phyloP scores from a whole-genome alignment of 2,113 vertebrate species.

The Lagenorhynchus albirostris region DNA sequence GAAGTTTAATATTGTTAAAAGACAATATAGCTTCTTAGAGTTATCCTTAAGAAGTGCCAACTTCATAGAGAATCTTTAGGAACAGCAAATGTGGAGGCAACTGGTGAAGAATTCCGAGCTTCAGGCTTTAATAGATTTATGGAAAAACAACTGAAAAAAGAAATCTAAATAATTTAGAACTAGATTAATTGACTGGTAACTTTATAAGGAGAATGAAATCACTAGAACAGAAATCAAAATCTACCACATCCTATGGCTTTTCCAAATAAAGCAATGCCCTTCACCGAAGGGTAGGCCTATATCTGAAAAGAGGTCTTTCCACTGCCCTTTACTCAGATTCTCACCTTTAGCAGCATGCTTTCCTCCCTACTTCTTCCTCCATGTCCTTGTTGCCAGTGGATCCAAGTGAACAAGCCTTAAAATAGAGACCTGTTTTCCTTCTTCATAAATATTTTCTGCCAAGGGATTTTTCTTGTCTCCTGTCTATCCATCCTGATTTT shows the following conservation, averaged over 20 bases:
- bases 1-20: not conserved
- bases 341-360: not conserved
- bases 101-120: not conserved
- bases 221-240: not conserved
- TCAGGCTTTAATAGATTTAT: not conserved
- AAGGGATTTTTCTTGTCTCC: not conserved
- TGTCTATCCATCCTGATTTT: not conserved
- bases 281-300: not conserved
- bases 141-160: not conserved
- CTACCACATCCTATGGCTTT: not conserved
- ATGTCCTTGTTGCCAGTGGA: not conserved
- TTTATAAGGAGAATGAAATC: not conserved
- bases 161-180: not conserved
- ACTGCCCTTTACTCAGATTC: not conserved
- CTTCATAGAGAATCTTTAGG: not conserved
- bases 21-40: not conserved
- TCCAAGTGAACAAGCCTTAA: not conserved
- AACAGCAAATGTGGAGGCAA: not conserved
- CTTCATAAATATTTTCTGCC: not conserved
- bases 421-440: not conserved
- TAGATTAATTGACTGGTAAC: not conserved
- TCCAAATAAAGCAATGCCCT: not conserved
- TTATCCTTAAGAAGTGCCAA: not conserved
- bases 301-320: not conserved
- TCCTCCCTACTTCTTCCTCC: not conserved